A percentile compares a stretch with the other conserved stretches of the same genome.
These are phyloP conservation scores for Papilio elwesi DNA, from an alignment of 2,888 invertebrate genomes.

Conservation along the genomic window DNA sequence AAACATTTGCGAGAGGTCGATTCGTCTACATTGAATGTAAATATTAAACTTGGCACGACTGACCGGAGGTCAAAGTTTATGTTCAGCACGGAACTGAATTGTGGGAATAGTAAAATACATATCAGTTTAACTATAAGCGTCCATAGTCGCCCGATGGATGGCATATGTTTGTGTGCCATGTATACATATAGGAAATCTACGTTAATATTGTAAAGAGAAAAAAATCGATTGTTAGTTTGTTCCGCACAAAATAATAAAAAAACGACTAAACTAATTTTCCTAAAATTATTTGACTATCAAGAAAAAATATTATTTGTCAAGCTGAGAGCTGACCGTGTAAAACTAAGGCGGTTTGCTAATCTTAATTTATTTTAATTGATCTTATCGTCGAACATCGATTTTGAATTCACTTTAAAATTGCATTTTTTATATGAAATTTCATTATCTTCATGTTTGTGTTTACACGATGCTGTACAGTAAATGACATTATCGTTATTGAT, in stretches of 20 bases:
- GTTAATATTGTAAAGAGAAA: no score
- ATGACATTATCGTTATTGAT: conserved; percentile 19
- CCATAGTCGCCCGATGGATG: not conserved
- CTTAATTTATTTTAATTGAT: no score
- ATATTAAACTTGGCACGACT: not conserved
- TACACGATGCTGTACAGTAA: not conserved
- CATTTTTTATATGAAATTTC: not conserved
- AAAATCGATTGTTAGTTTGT: no score
- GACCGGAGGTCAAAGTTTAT: conserved; percentile 5
- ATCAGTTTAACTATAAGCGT: not conserved
- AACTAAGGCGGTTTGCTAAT: no score
- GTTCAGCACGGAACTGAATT: not conserved
- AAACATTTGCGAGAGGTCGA: not conserved
- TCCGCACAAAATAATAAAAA: no score
- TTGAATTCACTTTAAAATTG: no score
- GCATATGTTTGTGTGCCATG: not conserved
- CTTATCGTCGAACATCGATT: no score
- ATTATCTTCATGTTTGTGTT: not conserved
- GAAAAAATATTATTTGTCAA: no score
- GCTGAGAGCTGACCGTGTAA: no score
- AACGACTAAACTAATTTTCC: no score
- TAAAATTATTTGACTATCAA: no score
- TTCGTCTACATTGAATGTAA: not conserved
- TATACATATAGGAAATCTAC: not conserved
- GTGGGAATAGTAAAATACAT: not conserved